A percentile compares a stretch with the other conserved stretches of the same genome.
phyloP scores from a whole-genome alignment of 1,140 invertebrate genomes.

The Bombus waltoni region DNA sequence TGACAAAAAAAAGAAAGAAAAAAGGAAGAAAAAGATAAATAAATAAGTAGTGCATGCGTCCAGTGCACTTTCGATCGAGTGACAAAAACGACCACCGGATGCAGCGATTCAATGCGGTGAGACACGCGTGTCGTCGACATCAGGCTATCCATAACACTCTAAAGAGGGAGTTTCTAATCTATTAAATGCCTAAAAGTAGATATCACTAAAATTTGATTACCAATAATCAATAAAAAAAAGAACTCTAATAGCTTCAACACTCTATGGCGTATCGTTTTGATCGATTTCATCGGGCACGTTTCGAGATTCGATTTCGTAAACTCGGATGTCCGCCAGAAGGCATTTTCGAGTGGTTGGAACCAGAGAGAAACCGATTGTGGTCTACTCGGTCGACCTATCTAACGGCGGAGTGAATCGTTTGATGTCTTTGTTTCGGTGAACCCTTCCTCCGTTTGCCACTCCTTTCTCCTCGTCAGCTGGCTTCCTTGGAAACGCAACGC shows the following conservation, averaged over 20 bases:
- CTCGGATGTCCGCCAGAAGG: constrained; percentile 66
- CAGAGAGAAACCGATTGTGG: constrained; percentile 40
- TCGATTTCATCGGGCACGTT: neutral
- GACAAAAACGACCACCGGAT: constrained; percentile 23
- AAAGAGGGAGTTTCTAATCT: neutral
- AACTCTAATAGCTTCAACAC: neutral
- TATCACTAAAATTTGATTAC: neutral
- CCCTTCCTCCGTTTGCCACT: constrained; percentile 33
- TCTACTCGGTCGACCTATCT: constrained; percentile 24
- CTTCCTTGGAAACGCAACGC: constrained; percentile 32
- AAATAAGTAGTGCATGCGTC: constrained; percentile 1
- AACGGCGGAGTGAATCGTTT: constrained; percentile 52
- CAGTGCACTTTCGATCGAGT: constrained; percentile 23
- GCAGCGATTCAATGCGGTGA: neutral
- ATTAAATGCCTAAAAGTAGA: too few species aligned
- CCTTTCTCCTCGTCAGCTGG: constrained; percentile 31
- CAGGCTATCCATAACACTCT: neutral
- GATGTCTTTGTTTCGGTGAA: constrained; percentile 62
- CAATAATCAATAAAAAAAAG: fast-evolving
- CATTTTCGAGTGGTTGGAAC: constrained; percentile 42
- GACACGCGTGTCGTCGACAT: neutral
- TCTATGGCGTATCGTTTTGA: neutral
- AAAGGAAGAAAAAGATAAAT: neutral
- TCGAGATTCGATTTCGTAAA: constrained; percentile 57
- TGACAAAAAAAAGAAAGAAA: constrained; percentile 1